phyloP scores from a whole-genome alignment of 2,888 invertebrate species.

The Leptopilina drosophilae region DNA sequence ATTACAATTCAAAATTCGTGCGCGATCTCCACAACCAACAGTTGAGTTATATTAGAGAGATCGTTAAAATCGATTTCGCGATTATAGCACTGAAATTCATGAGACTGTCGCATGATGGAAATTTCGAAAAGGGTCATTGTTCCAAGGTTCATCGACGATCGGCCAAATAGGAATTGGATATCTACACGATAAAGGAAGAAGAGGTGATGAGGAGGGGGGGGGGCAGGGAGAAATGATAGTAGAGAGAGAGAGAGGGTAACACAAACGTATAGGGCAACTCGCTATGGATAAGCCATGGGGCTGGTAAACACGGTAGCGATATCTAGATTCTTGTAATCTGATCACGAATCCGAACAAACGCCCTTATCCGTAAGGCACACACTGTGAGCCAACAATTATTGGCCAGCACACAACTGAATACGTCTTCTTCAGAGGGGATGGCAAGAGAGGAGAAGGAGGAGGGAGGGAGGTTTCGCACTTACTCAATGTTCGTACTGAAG shows the following conservation, averaged over 20 bases:
- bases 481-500: conserved; percentile 22
- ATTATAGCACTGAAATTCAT: background rate
- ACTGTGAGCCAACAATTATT: conserved; percentile 44
- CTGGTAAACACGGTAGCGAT: conserved; percentile 57
- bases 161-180: conserved; percentile 22
- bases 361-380: conserved; percentile 46
- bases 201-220: no score
- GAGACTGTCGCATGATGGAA: background rate
- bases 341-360: conserved; percentile 59
- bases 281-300: conserved; percentile 51
- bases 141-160: conserved; percentile 17
- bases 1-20: conserved; percentile 33
- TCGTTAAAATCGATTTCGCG: conserved; percentile 30
- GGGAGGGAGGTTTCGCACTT: conserved; percentile 45
- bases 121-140: background rate
- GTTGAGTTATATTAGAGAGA: background rate
- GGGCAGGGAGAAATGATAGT: background rate
- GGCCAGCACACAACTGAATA: conserved; percentile 35
- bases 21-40: conserved; percentile 46
- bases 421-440: conserved; percentile 40
- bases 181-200: background rate
- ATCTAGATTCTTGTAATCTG: conserved; percentile 67
- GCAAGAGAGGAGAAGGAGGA: no score
- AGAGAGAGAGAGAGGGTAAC: background rate
- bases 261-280: conserved; percentile 40